Evolutionary conservation across 2,888 invertebrate genomes (phyloP), one percentile per base, ranked within the genome.

Genomic region (Seira musarum): DNA sequence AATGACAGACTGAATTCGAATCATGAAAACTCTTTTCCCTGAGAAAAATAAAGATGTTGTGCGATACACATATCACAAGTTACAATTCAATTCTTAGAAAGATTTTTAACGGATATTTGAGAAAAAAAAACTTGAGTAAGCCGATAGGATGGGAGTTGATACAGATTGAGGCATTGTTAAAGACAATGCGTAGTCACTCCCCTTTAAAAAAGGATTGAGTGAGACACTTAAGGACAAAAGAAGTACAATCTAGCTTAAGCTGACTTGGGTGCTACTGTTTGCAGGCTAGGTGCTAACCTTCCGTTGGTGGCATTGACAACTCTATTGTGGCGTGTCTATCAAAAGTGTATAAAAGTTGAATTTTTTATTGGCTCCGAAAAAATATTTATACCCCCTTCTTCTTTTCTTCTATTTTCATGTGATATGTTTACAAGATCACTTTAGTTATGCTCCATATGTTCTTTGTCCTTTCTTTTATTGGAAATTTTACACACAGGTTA

Each of bases 161-260:
- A 74, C 17, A 46, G 24, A 15, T n/a, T n/a, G n/a, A n/a, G n/a
- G 40, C 13, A 40, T 40, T 40, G 40, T 40, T 40, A 6, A 40
- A 40, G 40, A 40, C 40, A 40, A 40, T 40, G n/a, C n/a, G n/a
- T n/a, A n/a, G n/a, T n/a, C n/a, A n/a, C n/a, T n/a, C n/a, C n/a
- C n/a, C n/a, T n/a, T 40, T 6, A 40, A 40, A 40, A 75, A 69
- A 76, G 76, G 69, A 76, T 69, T 76, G 76, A 76, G 76, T 76
- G 76, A 76, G 76, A 76, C 76, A 76, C 76, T 76, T 76, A 69
- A 76, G 69, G 76, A 76, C 69, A 76, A 76, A 69, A 49, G 67
- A 46, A 15, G 53, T 24, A 53, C 65, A 65, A 73, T 67, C 5
- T n/a, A 17, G n/a, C 10, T 65, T 65, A n/a, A 35, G 30, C 65